Percentiles rank a stretch among this genome's conserved stretches.
These are phyloP conservation scores for Danio rerio DNA, from an alignment of 2,113 vertebrate species.

Conservation along the genomic window DNA sequence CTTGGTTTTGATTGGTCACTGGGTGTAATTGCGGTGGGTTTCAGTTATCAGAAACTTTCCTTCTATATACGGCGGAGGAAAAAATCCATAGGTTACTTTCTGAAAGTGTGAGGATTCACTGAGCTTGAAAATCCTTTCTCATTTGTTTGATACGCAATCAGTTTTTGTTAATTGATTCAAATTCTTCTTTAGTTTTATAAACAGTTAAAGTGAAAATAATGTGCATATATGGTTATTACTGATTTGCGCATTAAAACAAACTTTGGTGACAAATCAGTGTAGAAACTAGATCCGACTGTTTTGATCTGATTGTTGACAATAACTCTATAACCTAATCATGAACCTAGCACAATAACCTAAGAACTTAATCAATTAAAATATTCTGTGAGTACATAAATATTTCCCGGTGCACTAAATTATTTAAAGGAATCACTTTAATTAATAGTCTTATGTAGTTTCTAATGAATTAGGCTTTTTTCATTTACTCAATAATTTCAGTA, in stretches of 20 bases:
- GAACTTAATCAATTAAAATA: no score
- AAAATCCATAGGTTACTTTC: neutral
- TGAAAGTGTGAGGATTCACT: neutral
- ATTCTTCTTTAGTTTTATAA: neutral
- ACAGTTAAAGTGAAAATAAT: neutral
- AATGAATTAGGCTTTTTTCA: no score
- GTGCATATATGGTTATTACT: neutral
- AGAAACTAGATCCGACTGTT: neutral
- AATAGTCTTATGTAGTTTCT: no score
- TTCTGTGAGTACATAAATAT: no score
- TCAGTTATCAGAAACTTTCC: constrained; percentile 53
- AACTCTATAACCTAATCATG: no score
- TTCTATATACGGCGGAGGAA: neutral
- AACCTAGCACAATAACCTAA: no score
- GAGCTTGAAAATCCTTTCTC: neutral
- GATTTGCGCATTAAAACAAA: neutral
- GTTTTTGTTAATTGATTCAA: neutral
- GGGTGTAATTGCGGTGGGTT: constrained; percentile 32
- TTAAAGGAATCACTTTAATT: no score
- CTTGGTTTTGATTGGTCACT: constrained; percentile 66
- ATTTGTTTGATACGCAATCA: neutral
- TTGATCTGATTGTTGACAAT: no score
- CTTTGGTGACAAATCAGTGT: neutral
- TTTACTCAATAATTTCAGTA: no score
- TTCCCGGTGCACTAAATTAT: no score